Evolutionary conservation across 2,888 invertebrate genomes (phyloP), one percentile per base, ranked within the genome.

Genomic region (Cosmorhoe ocellata): DNA sequence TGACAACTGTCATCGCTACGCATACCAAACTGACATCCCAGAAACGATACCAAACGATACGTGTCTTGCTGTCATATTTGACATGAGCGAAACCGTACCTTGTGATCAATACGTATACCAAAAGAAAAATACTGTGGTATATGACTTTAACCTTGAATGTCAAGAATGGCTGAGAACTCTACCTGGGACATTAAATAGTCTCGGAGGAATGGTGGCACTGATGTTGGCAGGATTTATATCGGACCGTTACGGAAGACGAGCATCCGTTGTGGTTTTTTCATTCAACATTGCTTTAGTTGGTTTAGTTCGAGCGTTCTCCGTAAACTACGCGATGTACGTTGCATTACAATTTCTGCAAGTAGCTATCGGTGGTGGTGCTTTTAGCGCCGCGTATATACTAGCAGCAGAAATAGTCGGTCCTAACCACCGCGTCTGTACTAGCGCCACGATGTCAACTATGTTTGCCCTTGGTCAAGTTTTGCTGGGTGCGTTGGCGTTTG

Each of bases 401-500:
- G 94, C 93, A 24, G 92, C 96, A 61, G 96, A 97, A 84, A 82
- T 96, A 63, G 95, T 96, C 9, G 95, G 95, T 0, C 93, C 94
- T 12, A 92, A 91, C 59, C 92, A 92, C 46, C 91, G 96, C 27
- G 94, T 95, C 1, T 80, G 94, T 32, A 94, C 93, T 10, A 94
- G 95, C 52, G 93, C 94, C 26, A 83, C 94, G 34, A 91, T 94
- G 56, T 93, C 94, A 28, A 92, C 93, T 40, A 92, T 93, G 69
- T 96, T 95, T 71, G 93, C 95, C 2, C 59, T 94, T 6, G 96
- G 96, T 0, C 95, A 95, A 85, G 92, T 93, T 32, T 60, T 93
- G 5, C 77, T 95, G 31, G 95, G 95, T 5, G 69, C 92, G 32
- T 79, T 93, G 4, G 95, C 96, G 4, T 94, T 93, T 84, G 84